A percentile compares a stretch with the other conserved stretches of the same genome.
These are phyloP conservation scores for Pangasius djambal DNA, from an alignment of 2,797 vertebrate genomes.

Conservation along the genomic window DNA sequence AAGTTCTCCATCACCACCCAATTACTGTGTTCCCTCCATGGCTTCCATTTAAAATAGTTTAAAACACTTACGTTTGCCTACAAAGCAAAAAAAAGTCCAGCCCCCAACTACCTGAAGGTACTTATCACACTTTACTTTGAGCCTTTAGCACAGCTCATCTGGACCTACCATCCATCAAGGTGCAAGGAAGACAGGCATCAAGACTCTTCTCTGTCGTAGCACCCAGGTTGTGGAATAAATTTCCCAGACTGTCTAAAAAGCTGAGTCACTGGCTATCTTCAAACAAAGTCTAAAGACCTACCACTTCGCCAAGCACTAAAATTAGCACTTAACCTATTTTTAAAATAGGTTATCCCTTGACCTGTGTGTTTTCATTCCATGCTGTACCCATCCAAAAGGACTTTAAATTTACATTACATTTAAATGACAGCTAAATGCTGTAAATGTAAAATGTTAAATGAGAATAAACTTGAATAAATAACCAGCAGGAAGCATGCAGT, in stretches of 20 bases:
- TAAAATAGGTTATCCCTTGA: too few species aligned
- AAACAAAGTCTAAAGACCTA: background rate
- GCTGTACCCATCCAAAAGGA: too few species aligned
- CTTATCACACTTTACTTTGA: too few species aligned
- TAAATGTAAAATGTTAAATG: too few species aligned
- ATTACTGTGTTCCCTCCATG: background rate
- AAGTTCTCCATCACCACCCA: too few species aligned
- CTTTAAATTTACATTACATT: too few species aligned
- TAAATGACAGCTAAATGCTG: too few species aligned
- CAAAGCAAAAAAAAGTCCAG: background rate
- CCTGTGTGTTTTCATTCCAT: too few species aligned
- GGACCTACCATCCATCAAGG: background rate
- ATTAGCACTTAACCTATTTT: too few species aligned
- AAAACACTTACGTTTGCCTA: background rate
- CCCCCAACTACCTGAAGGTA: background rate
- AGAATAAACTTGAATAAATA: too few species aligned
- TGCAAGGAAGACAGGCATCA: background rate
- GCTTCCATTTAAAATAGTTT: background rate
- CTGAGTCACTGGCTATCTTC: background rate
- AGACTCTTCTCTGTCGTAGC: background rate
- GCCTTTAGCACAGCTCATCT: background rate
- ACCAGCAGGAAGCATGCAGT: too few species aligned
- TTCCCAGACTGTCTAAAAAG: background rate
- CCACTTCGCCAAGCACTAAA: too few species aligned
- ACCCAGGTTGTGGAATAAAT: background rate